Evolutionary conservation across 2,797 vertebrate genomes (phyloP), one percentile per base, ranked within the genome.

Genomic region (Odontamblyopus lacepedii): DNA sequence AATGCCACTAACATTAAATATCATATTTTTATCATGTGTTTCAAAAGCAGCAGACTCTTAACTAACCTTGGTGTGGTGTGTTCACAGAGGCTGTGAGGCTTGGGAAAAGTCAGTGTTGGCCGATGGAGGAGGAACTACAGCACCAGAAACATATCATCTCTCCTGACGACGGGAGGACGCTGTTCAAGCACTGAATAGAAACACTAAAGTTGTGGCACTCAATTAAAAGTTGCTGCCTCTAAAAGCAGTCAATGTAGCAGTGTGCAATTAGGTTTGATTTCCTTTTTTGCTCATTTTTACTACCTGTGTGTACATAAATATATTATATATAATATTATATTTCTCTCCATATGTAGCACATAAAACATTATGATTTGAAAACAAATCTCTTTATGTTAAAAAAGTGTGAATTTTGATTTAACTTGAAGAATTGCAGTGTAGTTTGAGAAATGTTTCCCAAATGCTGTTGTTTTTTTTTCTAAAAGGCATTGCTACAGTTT

Each of bases 241-340:
- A 93, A 95, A 88, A 97, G 96, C 96, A 94, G 95, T 93, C 87
- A 85, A 98, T 98, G 96, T 99, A 99, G 97, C 97, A 98, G 96
- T 95, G 94, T 96, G 96, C 96, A 97, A 97, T 96, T 97, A 97
- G 95, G 96, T 93, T 91, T 83, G 83, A 92, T 88, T 91, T 92
- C 88, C 91, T 89, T 92, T 90, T 90, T 93, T 94, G 90, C 91
- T 92, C 89, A 84, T 90, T 91, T 86, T 87, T 92, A 93, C 93
- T 94, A 94, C 93, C 92, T 94, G 93, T 94, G 93, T 94, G 91
- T 90, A 89, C 79, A 91, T 93, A 92, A 84, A 83, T 89, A 85
- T 68, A 68, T 68, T 81, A 76, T 84, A 84, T 85, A 88, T 81
- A 78, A 83, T 85, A 89, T 89, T 85, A 77, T 89, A 85, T 92